Percentiles rank a stretch among this genome's conserved stretches.
Evolutionary conservation across 1,140 invertebrate genomes (phyloP).

Genomic region (Macrosteles quadrilineatus): DNA sequence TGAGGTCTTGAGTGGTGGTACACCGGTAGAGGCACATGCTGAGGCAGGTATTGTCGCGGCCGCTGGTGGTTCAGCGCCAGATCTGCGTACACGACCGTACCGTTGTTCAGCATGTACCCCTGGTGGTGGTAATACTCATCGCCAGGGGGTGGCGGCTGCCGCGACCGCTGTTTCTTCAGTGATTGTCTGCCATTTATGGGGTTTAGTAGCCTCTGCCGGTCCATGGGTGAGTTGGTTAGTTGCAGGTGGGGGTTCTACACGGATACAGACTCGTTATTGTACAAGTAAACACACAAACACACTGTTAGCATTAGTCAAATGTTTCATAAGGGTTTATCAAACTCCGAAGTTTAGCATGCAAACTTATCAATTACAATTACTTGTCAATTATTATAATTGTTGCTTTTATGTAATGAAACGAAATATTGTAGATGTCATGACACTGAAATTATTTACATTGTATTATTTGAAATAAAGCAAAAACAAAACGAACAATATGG

Average conservation of each 20-base stretch:
- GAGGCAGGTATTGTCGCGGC: slow-evolving; percentile 31
- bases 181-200: slow-evolving; percentile 21
- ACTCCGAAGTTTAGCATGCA: no score
- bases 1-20: slow-evolving; percentile 48
- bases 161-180: slow-evolving; percentile 28
- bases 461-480: no score
- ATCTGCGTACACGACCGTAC: slow-evolving; percentile 46
- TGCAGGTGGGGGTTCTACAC: slow-evolving; percentile 26
- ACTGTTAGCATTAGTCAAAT: no score
- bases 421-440: no score
- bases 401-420: no score
- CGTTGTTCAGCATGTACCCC: slow-evolving; percentile 28
- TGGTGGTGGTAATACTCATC: slow-evolving; percentile 18
- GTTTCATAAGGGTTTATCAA: no score
- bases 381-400: no score
- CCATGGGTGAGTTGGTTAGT: slow-evolving; percentile 31
- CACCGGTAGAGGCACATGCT: slow-evolving; percentile 40
- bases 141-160: background rate
- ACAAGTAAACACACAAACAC: background rate
- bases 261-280: background rate
- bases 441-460: no score
- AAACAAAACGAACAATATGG: no score
- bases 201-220: slow-evolving; percentile 27
- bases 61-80: slow-evolving; percentile 37
- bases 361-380: no score